Percentiles rank a stretch among this genome's conserved stretches.
Evolutionary conservation across 2,113 vertebrate genomes (phyloP).

Genomic region (Galeopterus variegatus): DNA sequence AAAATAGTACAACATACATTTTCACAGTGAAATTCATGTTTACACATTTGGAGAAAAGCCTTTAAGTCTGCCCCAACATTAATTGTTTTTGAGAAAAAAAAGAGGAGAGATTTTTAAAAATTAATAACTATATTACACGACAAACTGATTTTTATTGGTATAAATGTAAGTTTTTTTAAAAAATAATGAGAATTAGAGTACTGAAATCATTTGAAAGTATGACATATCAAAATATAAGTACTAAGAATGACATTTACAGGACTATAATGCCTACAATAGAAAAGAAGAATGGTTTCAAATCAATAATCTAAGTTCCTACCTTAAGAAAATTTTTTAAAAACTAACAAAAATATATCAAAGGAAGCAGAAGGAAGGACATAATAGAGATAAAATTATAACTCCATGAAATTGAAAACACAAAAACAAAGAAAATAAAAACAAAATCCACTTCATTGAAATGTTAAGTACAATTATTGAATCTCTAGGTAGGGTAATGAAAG

Average conservation of each 20-base stretch:
- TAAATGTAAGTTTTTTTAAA: background rate
- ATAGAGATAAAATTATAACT: background rate
- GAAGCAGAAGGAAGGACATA: background rate
- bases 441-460: background rate
- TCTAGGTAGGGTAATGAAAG: background rate
- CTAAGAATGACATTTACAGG: background rate
- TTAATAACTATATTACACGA: background rate
- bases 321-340: background rate
- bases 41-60: background rate
- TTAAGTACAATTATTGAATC: background rate
- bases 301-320: background rate
- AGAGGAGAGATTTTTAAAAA: background rate
- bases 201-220: background rate
- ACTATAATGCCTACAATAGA: background rate
- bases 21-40: background rate
- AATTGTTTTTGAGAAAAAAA: background rate
- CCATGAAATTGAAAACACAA: background rate
- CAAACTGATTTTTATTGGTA: background rate
- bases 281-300: background rate
- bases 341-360: background rate
- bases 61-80: background rate
- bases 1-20: background rate
- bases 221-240: background rate
- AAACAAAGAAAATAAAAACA: background rate
- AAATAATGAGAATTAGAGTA: background rate